Percentiles rank a stretch among this genome's conserved stretches.
Evolutionary conservation across 2,888 invertebrate species (phyloP).

Genomic region (Lydus trimaculatus): DNA sequence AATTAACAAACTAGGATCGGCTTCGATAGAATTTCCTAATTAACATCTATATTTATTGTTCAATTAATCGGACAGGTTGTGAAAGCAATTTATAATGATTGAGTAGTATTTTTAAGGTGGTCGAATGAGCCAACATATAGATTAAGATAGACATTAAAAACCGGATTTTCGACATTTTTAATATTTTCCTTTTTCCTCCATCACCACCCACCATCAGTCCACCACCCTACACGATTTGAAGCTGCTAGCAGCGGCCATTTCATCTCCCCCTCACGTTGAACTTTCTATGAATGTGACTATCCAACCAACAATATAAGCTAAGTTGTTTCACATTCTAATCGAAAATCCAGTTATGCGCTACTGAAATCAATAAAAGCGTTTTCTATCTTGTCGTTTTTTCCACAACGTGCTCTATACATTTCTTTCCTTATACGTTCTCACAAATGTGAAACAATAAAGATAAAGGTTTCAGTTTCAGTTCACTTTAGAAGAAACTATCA

Average conservation of each 20-base stretch:
- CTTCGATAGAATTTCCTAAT: background rate
- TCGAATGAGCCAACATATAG: slow-evolving; percentile 17
- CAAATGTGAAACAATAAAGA: slow-evolving; percentile 49
- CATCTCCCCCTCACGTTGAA: slow-evolving; percentile 48
- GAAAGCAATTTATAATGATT: slow-evolving; percentile 20
- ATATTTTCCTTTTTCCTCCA: slow-evolving; percentile 42
- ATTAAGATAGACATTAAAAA: slow-evolving; percentile 39
- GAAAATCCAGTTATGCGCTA: slow-evolving; percentile 71
- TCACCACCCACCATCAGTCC: slow-evolving; percentile 40
- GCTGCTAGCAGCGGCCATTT: slow-evolving; percentile 53
- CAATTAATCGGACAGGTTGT: background rate
- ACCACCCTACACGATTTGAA: slow-evolving; percentile 44
- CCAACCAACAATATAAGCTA: slow-evolving; percentile 9
- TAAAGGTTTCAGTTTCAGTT: slow-evolving; percentile 45
- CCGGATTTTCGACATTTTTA: slow-evolving; percentile 44
- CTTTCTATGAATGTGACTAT: slow-evolving; percentile 47
- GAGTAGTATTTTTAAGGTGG: slow-evolving; percentile 34
- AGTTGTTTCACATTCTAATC: slow-evolving; percentile 50
- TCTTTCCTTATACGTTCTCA: slow-evolving; percentile 38
- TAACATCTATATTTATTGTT: slow-evolving; percentile 3
- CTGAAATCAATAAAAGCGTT: slow-evolving; percentile 74
- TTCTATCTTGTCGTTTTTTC: slow-evolving; percentile 49
- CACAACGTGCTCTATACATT: slow-evolving; percentile 39
- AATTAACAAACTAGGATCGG: background rate
- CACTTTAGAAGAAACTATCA: slow-evolving; percentile 46